These are phyloP conservation scores for Falco biarmicus DNA, from an alignment of 2,797 vertebrate species.

Conservation along the genomic window DNA sequence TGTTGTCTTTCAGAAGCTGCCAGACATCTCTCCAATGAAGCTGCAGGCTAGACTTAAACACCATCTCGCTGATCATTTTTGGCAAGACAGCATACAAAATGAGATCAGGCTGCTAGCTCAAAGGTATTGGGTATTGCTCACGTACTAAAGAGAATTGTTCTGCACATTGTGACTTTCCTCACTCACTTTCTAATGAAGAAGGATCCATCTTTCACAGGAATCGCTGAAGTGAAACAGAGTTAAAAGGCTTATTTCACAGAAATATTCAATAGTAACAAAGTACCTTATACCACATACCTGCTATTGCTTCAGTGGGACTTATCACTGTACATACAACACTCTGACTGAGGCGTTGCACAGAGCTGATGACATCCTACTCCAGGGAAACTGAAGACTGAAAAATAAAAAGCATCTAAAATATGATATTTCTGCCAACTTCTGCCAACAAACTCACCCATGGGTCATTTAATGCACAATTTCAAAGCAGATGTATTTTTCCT, in stretches of 20 bases:
- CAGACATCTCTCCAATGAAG: not conserved
- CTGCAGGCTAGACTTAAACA: not conserved
- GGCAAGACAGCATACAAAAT: not conserved
- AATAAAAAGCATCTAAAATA: not conserved
- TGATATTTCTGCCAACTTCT: not conserved
- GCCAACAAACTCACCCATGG: not conserved
- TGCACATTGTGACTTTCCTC: not conserved
- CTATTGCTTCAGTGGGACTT: not conserved
- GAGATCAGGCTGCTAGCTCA: not conserved
- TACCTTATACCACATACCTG: not conserved
- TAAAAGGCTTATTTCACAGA: not conserved
- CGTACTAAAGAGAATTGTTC: not conserved
- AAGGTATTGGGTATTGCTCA: not conserved
- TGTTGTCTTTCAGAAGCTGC: not conserved
- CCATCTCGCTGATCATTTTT: not conserved
- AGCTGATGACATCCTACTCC: not conserved
- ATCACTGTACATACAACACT: rapidly evolving
- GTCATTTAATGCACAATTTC: not conserved
- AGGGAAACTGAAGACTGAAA: not conserved
- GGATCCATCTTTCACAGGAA: not conserved
- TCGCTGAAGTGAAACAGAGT: not conserved
- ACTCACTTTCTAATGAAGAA: not conserved
- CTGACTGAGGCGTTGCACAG: not conserved
- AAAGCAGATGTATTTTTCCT: not conserved
- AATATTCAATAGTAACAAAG: not conserved